Conservation (phyloP, 2,888 invertebrate genomes). For the Yponomeuta evonymella region DNA sequence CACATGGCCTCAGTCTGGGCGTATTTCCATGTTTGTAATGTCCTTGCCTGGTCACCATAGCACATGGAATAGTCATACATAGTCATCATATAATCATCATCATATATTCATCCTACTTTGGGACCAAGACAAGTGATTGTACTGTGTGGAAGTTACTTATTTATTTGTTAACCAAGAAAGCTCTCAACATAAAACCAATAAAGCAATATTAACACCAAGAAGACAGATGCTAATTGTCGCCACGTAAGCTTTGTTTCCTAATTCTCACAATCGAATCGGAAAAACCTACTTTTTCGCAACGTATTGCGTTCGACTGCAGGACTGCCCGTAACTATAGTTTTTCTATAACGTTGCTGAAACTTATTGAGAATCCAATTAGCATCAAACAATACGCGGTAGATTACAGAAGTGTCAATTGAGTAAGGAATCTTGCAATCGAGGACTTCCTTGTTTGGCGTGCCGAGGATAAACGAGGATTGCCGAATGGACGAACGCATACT, state of each 20-base stretch:
- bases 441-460: conserved; percentile 49
- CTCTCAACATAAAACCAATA: too few species aligned
- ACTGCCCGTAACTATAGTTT: not conserved
- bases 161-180: too few species aligned
- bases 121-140: too few species aligned
- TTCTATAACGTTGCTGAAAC: not conserved
- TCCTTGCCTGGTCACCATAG: too few species aligned
- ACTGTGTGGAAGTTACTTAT: too few species aligned
- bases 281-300: not conserved
- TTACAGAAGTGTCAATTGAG: conserved; percentile 27
- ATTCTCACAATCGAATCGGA: not conserved
- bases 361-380: not conserved
- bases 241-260: not conserved
- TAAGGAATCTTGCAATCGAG: conserved; percentile 36
- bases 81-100: too few species aligned
- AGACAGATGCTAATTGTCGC: not conserved
- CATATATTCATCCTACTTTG: too few species aligned
- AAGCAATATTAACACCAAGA: too few species aligned
- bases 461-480: conserved; percentile 31
- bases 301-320: not conserved
- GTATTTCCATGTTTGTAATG: too few species aligned
- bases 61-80: too few species aligned
- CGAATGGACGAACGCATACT: conserved; percentile 2
- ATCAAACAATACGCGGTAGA: conserved; percentile 19
- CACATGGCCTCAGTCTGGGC: too few species aligned